Evolutionary conservation across 1,140 invertebrate species (phyloP).

Genomic region (Nasonia vitripennis): DNA sequence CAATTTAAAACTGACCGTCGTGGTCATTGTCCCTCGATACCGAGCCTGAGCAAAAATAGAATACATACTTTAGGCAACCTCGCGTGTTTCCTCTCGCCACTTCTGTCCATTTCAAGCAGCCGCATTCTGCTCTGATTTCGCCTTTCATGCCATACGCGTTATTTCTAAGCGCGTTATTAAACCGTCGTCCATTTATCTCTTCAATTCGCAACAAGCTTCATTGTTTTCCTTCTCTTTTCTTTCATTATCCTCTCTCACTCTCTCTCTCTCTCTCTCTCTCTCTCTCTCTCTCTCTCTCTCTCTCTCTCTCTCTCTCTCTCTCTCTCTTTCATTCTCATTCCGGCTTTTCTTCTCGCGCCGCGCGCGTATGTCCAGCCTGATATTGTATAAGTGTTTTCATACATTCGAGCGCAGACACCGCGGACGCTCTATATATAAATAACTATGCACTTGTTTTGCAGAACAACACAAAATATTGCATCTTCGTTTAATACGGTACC

Average conservation of each 20-base stretch:
- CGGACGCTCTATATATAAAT: background rate
- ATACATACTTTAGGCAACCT: background rate
- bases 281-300: too few species aligned
- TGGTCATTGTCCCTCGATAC: too few species aligned
- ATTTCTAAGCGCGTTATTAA: conserved; percentile 24
- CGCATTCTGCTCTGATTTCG: background rate
- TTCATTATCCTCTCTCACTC: background rate
- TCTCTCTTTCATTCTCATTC: background rate
- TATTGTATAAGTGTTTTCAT: background rate
- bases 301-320: too few species aligned
- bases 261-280: too few species aligned
- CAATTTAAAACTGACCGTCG: too few species aligned
- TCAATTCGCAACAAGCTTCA: conserved; percentile 2
- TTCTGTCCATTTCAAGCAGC: background rate
- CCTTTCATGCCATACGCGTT: background rate
- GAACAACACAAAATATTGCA: background rate
- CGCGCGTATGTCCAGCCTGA: background rate
- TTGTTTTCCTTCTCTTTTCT: conserved; percentile 1
- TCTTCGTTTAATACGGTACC: too few species aligned
- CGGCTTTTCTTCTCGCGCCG: background rate
- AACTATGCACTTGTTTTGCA: background rate
- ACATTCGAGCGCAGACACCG: background rate
- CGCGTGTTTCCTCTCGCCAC: background rate
- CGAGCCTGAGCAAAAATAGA: background rate
- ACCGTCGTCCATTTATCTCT: conserved; percentile 26